Evolutionary conservation across 1,140 invertebrate genomes (phyloP).

Genomic region (Caenorhabditis inopinata): DNA sequence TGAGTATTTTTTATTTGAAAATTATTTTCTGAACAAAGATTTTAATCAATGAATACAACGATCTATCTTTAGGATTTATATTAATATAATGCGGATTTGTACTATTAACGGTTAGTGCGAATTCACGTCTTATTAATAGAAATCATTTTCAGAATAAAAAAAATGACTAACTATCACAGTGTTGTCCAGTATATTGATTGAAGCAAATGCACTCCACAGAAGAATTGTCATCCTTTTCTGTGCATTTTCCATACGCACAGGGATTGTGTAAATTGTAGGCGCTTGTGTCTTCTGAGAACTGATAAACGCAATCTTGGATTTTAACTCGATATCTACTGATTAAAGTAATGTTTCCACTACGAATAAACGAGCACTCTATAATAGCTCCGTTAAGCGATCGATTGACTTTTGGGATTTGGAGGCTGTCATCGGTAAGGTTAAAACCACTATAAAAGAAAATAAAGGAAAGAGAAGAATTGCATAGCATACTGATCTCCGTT

Average conservation of each 20-base stretch:
- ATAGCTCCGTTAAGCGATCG: background rate
- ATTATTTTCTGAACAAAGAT: no score
- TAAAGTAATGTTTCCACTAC: background rate
- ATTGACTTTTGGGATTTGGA: background rate
- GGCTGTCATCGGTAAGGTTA: background rate
- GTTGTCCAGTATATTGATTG: background rate
- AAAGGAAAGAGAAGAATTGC: no score
- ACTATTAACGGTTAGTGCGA: no score
- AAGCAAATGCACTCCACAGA: background rate
- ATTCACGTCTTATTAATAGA: no score
- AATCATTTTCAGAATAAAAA: no score
- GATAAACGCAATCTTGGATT: background rate
- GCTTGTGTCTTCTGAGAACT: background rate
- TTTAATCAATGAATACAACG: no score
- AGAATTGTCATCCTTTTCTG: no score
- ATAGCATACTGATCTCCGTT: background rate
- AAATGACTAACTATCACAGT: background rate
- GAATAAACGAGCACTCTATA: background rate
- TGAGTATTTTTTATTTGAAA: no score
- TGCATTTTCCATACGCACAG: background rate
- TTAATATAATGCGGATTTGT: no score
- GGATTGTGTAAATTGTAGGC: constrained; percentile 5
- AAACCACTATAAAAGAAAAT: background rate
- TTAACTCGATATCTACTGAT: background rate
- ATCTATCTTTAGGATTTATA: no score